Evolutionary conservation across 2,888 invertebrate species (phyloP), one percentile per base, ranked within the genome.

Genomic region (Heliconius charithonia): DNA sequence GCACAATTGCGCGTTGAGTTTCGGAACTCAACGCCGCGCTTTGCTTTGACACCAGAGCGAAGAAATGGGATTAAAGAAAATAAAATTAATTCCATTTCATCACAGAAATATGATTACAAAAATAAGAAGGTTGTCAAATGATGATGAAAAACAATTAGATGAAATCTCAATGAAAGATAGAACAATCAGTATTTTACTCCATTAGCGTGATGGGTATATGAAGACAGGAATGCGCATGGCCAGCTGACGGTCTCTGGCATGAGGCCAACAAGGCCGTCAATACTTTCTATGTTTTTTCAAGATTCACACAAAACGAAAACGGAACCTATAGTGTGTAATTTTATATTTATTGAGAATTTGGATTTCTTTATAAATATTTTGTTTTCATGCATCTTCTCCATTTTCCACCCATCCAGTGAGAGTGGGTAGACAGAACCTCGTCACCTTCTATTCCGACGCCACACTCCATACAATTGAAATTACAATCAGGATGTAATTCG

Each of bases 211-310:
- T 72, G 77, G 77, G 77, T 70, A 75, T 80, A 80, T 77, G 74
- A 77, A 81, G 75, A 75, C 71, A 79, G 70, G 79, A 81, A 80
- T 79, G 80, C 69, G 79, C 80, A 66, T 73, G 73, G 25, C 59
- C 81, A 81, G 81, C 81, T 80, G 81, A 81, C 81, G 80, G 77
- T 59, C 73, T 51, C 77, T 81, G 81, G 81, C 80, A 70, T 4
- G 25, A n/a, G 41, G 77, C 81, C 81, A 81, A 73, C 75, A 71
- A 77, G 76, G 80, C 59, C 81, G 74, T 81, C 81, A 80, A 80
- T 80, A 76, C 79, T 81, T 80, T 81, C 81, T 79, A 80, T 79
- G 63, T 77, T 79, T 81, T 51, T 80, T 79, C 29, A 72, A 77
- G 76, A 78, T 77, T 80, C 77, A 25, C 67, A 56, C 73, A 77